Conservation (phyloP, 2,797 vertebrate species). For the Triplophysa yarkandensis region DNA sequence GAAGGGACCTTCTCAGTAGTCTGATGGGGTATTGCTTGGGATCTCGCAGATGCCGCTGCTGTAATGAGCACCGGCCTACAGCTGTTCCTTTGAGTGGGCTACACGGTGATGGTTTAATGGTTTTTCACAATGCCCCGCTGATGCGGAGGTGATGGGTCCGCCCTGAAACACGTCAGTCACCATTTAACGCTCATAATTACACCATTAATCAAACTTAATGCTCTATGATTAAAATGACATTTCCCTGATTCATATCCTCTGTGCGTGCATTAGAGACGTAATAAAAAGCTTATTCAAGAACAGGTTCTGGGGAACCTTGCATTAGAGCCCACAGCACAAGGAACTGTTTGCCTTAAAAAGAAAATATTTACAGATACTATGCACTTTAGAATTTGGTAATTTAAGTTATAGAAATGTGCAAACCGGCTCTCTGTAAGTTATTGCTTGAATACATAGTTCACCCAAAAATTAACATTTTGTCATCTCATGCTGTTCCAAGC, state of each 20-base stretch:
- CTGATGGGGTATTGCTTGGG: constrained; percentile 43
- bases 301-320: too few species aligned
- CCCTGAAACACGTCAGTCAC: constrained; percentile 44
- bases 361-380: constrained; percentile 1
- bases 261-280: constrained; percentile 7
- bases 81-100: constrained; percentile 24
- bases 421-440: background rate
- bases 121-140: constrained; percentile 26
- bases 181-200: constrained; percentile 44
- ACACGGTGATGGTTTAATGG: constrained; percentile 19
- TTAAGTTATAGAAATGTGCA: background rate
- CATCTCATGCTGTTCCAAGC: background rate
- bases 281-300: background rate
- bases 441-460: background rate
- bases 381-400: background rate
- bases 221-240: constrained; percentile 30
- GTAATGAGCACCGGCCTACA: constrained; percentile 20
- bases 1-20: constrained; percentile 42
- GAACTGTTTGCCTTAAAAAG: constrained; percentile 3
- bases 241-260: constrained; percentile 30
- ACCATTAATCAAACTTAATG: constrained; percentile 47
- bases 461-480: background rate
- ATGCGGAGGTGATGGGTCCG: constrained; percentile 12
- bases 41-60: constrained; percentile 16
- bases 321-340: background rate